These are phyloP conservation scores for Drosophila albomicans DNA, from an alignment of 1,140 invertebrate species.

Conservation along the genomic window DNA sequence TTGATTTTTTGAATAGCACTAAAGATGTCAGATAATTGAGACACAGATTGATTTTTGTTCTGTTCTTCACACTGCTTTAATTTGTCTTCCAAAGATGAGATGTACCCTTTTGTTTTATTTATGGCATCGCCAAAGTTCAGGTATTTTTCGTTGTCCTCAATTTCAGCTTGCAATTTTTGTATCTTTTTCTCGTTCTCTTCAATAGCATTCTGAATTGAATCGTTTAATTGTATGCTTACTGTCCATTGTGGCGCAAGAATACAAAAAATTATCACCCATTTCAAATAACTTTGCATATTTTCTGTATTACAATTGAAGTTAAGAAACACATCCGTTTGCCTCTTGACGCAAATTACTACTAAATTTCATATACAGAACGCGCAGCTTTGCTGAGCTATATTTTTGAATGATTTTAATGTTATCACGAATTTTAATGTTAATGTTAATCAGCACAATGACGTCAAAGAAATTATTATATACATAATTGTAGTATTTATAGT, in stretches of 20 bases:
- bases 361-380: neutral
- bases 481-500: too few species aligned
- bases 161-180: neutral
- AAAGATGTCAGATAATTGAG: neutral
- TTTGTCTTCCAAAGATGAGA: neutral
- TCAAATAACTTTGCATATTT: conserved; percentile 8
- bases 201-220: neutral
- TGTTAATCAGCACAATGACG: too few species aligned
- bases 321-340: neutral
- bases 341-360: neutral
- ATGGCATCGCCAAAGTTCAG: neutral
- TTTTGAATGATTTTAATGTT: neutral
- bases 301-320: neutral
- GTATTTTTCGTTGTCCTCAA: neutral
- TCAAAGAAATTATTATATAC: too few species aligned
- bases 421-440: too few species aligned
- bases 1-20: neutral
- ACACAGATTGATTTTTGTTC: neutral
- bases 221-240: neutral
- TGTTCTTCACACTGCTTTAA: neutral
- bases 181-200: neutral
- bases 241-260: neutral
- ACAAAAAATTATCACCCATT: neutral
- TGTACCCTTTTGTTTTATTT: neutral
- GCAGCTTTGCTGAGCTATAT: neutral